phyloP scores from a whole-genome alignment of 1,140 invertebrate genomes.

The Agrilus planipennis region DNA sequence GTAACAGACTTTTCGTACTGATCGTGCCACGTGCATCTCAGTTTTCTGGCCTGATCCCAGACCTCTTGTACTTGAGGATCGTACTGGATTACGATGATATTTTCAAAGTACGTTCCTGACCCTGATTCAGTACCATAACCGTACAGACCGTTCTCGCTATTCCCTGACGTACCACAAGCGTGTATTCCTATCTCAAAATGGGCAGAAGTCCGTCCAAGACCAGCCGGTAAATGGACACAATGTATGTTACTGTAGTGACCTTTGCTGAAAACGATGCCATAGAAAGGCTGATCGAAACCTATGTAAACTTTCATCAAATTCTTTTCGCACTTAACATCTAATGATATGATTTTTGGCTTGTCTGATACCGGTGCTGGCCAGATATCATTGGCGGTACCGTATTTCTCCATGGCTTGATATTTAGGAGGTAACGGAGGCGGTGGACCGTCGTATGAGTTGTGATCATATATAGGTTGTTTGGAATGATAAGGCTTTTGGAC shows the following conservation, averaged over 20 bases:
- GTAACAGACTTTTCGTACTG: slow-evolving; percentile 92
- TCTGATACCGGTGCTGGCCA: slow-evolving; percentile 72
- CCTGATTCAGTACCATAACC: slow-evolving; percentile 72
- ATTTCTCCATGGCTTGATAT: slow-evolving; percentile 43
- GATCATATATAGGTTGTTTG: slow-evolving; percentile 26
- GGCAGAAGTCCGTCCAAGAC: slow-evolving; percentile 68
- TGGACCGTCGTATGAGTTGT: slow-evolving; percentile 53
- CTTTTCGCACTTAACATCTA: slow-evolving; percentile 91
- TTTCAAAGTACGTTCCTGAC: slow-evolving; percentile 87
- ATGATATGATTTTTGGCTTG: slow-evolving; percentile 81
- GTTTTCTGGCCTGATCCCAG: slow-evolving; percentile 87
- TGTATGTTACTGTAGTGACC: slow-evolving; percentile 85
- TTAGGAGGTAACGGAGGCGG: slow-evolving; percentile 47
- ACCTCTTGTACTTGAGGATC: slow-evolving; percentile 92
- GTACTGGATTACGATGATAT: slow-evolving; percentile 89
- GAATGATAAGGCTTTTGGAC: slow-evolving; percentile 19
- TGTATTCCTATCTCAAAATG: slow-evolving; percentile 87
- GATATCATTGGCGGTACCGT: slow-evolving; percentile 48
- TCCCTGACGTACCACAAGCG: slow-evolving; percentile 81
- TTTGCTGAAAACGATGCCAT: slow-evolving; percentile 88
- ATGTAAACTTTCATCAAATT: slow-evolving; percentile 86
- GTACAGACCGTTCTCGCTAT: slow-evolving; percentile 77
- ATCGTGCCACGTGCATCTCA: slow-evolving; percentile 91
- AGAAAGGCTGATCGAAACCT: slow-evolving; percentile 88
- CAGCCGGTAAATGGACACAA: slow-evolving; percentile 82